These are phyloP conservation scores for Helicoverpa armigera DNA, from an alignment of 1,140 invertebrate species.

Conservation along the genomic window DNA sequence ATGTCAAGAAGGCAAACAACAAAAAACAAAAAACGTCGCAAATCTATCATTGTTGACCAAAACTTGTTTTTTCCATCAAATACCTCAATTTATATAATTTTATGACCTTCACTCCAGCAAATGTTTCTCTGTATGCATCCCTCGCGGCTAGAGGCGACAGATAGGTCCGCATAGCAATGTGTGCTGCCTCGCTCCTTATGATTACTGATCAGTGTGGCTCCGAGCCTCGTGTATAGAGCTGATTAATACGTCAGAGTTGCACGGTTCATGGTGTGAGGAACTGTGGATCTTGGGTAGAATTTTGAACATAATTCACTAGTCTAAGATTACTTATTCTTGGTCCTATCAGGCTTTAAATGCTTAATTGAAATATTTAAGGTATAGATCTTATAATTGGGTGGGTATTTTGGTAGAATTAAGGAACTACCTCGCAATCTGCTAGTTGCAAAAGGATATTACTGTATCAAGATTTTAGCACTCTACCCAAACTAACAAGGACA, in stretches of 20 bases:
- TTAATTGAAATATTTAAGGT: no score
- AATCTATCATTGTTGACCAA: neutral
- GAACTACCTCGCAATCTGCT: no score
- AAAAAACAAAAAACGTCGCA: no score
- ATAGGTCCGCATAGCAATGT: slow-evolving; percentile 52
- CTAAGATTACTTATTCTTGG: no score
- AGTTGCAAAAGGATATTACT: no score
- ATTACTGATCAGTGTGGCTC: slow-evolving; percentile 53
- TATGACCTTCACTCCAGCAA: neutral
- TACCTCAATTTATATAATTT: neutral
- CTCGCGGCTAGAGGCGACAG: slow-evolving; percentile 48
- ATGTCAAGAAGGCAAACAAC: no score
- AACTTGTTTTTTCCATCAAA: neutral
- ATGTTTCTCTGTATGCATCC: slow-evolving; percentile 45
- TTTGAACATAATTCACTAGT: neutral
- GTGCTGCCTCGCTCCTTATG: slow-evolving; percentile 50
- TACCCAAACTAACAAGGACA: no score
- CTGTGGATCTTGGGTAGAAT: neutral
- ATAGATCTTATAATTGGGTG: no score
- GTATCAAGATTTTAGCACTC: no score
- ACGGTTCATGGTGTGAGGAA: neutral
- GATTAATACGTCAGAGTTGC: slow-evolving; percentile 53
- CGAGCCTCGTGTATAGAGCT: slow-evolving; percentile 49
- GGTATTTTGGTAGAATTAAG: no score
- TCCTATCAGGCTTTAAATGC: no score